phyloP scores from a whole-genome alignment of 2,888 invertebrate genomes.

The Elegia similella region DNA sequence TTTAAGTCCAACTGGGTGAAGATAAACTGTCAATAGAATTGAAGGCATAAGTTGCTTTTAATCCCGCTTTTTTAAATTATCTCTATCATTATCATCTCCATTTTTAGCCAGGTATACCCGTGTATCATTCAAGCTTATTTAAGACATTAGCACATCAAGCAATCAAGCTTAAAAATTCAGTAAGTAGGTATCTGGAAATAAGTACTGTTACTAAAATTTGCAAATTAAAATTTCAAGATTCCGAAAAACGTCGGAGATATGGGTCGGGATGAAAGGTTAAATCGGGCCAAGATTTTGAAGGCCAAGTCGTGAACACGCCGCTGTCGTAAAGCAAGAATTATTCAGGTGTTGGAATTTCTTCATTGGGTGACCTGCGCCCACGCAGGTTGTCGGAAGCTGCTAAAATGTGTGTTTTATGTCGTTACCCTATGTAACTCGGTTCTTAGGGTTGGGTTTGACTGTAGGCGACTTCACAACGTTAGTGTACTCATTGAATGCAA shows the following conservation, averaged over 20 bases:
- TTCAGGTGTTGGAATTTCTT: constrained; percentile 38
- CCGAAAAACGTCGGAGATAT: neutral
- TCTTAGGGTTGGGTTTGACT: constrained; percentile 23
- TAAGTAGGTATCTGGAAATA: too few species aligned
- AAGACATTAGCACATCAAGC: too few species aligned
- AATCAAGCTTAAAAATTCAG: neutral
- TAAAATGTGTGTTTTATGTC: constrained; percentile 54
- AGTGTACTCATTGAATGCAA: too few species aligned
- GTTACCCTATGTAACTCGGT: constrained; percentile 33
- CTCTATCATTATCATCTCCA: too few species aligned
- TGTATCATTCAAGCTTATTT: too few species aligned
- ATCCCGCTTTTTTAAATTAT: too few species aligned
- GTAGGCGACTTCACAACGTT: constrained; percentile 11
- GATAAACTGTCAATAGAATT: too few species aligned
- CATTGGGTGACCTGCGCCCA: constrained; percentile 49
- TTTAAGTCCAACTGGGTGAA: too few species aligned
- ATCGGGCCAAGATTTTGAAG: neutral
- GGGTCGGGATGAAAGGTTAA: neutral
- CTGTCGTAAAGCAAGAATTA: constrained; percentile 12
- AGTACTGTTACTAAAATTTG: too few species aligned
- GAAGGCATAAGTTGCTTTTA: too few species aligned
- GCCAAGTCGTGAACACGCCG: neutral
- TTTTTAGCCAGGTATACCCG: too few species aligned
- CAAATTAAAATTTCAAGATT: neutral
- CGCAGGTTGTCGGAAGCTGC: constrained; percentile 51